These are phyloP conservation scores for Rhamphomyia laevipes DNA, from an alignment of 2,888 invertebrate species.

Conservation along the genomic window DNA sequence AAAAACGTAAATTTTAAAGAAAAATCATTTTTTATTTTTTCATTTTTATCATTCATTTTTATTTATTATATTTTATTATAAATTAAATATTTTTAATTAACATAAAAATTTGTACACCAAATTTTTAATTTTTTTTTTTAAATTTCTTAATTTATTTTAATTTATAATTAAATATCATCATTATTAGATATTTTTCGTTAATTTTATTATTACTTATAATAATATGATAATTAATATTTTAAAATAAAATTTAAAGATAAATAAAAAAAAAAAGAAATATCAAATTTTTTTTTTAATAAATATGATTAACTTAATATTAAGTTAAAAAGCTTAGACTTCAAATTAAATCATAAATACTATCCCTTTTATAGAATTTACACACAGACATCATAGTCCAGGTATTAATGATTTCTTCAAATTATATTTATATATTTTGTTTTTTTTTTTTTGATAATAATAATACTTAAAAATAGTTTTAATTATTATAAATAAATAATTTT, in stretches of 20 bases:
- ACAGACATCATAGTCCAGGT: slow-evolving; percentile 37
- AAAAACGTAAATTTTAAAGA: neutral
- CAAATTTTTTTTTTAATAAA: neutral
- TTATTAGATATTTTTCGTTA: too few relatives aligned
- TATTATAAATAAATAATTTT: too few relatives aligned
- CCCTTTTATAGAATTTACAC: slow-evolving; percentile 35
- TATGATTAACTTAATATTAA: neutral
- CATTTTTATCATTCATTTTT: neutral
- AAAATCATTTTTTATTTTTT: neutral
- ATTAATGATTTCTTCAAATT: slow-evolving; percentile 11
- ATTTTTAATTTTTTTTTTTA: too few relatives aligned
- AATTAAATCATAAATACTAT: neutral
- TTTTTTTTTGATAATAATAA: too few relatives aligned
- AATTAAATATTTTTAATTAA: neutral
- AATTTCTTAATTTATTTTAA: too few relatives aligned
- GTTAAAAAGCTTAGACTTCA: neutral
- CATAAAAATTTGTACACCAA: neutral
- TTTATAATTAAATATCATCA: too few relatives aligned
- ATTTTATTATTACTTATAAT: neutral
- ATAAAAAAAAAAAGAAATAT: neutral
- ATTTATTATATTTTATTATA: neutral
- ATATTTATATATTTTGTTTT: too few relatives aligned
- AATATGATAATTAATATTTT: neutral
- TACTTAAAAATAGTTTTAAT: too few relatives aligned
- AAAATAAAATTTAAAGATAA: neutral